Conservation (phyloP, 2,888 invertebrate species). For the Diarsia rubi region DNA sequence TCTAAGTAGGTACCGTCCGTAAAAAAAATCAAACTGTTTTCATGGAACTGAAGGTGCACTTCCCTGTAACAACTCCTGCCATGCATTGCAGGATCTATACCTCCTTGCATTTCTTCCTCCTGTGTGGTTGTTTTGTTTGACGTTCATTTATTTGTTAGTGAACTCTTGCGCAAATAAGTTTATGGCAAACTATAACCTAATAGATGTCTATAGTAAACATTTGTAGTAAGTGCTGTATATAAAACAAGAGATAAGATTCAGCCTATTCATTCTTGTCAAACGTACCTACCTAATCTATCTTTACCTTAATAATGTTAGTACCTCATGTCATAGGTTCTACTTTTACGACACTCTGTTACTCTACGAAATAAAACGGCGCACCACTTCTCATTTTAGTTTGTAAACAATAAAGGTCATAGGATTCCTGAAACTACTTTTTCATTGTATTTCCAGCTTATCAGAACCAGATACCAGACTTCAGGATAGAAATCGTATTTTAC, state of each 20-base stretch:
- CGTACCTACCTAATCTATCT: background rate
- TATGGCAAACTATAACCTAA: conserved; percentile 11
- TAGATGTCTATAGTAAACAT: background rate
- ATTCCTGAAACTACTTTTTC: conserved; percentile 13
- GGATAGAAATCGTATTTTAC: background rate
- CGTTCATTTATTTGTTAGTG: conserved; percentile 9
- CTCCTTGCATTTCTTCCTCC: no score
- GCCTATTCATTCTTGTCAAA: conserved; percentile 5
- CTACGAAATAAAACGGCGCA: conserved; percentile 4
- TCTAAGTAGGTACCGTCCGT: no score
- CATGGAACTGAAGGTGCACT: no score
- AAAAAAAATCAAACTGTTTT: no score
- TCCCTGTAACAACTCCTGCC: no score
- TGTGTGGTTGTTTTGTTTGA: background rate
- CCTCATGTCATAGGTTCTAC: background rate
- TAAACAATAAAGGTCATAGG: background rate
- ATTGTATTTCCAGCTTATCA: background rate
- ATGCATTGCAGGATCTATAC: no score
- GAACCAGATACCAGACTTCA: no score
- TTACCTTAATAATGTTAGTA: background rate
- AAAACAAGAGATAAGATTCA: conserved; percentile 33
- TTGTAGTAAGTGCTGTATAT: conserved; percentile 4
- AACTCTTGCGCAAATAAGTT: conserved; percentile 47
- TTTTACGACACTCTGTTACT: conserved; percentile 30
- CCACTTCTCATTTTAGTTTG: background rate